Percentiles rank a stretch among this genome's conserved stretches.
Evolutionary conservation across 1,140 invertebrate species (phyloP).

Genomic region (Microplitis mediator): DNA sequence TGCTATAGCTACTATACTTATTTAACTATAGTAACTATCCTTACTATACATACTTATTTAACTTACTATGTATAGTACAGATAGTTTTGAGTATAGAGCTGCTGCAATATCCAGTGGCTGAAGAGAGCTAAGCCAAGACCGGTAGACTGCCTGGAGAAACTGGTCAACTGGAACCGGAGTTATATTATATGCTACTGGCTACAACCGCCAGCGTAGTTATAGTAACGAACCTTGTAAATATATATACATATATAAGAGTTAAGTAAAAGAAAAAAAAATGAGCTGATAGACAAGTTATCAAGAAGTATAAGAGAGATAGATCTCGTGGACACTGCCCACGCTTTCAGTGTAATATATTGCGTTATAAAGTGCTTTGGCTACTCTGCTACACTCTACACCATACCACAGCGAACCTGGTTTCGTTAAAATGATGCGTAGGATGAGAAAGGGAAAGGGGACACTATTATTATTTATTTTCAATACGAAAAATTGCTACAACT

Average conservation of each 20-base stretch:
- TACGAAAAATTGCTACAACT: no score
- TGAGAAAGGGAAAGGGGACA: conserved; percentile 46
- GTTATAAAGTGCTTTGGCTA: conserved; percentile 49
- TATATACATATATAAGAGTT: not conserved
- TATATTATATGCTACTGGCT: conserved; percentile 31
- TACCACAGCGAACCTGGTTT: no score
- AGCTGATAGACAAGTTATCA: not conserved
- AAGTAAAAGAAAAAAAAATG: not conserved
- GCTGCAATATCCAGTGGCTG: conserved; percentile 3
- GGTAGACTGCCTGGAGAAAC: conserved; percentile 38
- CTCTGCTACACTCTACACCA: not conserved
- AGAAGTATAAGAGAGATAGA: not conserved
- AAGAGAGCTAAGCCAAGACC: conserved; percentile 15
- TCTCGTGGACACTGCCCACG: conserved; percentile 47
- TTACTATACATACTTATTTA: not conserved
- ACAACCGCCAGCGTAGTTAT: conserved; percentile 6
- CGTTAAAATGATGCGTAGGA: conserved; percentile 43
- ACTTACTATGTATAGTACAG: no score
- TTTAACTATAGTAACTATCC: not conserved
- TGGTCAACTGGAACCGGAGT: conserved; percentile 52
- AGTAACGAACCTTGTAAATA: no score
- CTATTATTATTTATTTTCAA: no score
- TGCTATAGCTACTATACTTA: conserved; percentile 10
- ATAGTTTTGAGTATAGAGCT: not conserved
- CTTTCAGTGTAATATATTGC: conserved; percentile 49